These are phyloP conservation scores for Piaya cayana DNA, from an alignment of 2,113 vertebrate species.

Conservation along the genomic window DNA sequence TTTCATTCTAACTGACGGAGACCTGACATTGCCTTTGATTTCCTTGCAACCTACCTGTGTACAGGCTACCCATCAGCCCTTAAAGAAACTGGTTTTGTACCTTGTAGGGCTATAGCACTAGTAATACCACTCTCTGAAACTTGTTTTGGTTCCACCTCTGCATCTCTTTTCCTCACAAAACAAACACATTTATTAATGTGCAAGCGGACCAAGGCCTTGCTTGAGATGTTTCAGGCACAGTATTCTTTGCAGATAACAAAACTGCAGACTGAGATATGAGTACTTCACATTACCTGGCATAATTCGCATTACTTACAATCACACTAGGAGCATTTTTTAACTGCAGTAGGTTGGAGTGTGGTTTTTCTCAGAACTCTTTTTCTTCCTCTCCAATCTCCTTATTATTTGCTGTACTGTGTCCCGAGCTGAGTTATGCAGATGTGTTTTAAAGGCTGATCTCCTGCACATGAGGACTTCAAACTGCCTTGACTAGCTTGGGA, in stretches of 20 bases:
- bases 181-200: background rate
- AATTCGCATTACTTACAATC: background rate
- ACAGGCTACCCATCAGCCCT: background rate
- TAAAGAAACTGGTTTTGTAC: background rate
- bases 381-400: background rate
- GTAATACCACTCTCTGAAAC: background rate
- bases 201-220: background rate
- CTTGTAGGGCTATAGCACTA: fast-evolving
- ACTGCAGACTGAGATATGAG: background rate
- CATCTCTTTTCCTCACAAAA: background rate
- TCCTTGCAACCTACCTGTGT: background rate
- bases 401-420: background rate
- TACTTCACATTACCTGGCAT: background rate
- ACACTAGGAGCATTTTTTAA: background rate
- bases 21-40: background rate
- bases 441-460: background rate
- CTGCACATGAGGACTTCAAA: background rate
- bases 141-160: background rate
- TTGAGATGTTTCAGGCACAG: background rate
- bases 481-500: background rate
- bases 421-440: background rate
- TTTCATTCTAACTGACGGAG: background rate
- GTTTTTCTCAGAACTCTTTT: background rate
- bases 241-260: background rate
- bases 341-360: background rate